Evolutionary conservation across 2,797 vertebrate species (phyloP).

Genomic region (Sebastes paucispinis): DNA sequence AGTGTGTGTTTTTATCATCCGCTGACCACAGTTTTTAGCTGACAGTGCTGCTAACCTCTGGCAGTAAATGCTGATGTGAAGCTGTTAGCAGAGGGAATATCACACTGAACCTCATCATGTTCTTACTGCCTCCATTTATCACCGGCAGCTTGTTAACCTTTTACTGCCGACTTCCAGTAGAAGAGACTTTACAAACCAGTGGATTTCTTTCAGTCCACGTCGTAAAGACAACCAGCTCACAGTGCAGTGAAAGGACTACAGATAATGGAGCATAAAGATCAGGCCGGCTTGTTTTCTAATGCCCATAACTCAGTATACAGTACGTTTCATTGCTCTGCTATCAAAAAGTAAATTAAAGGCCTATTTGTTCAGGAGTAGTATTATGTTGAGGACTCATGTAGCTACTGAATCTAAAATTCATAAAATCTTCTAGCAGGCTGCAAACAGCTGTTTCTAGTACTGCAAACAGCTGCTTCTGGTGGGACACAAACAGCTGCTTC

Average conservation of each 20-base stretch:
- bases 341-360: constrained; percentile 48
- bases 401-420: constrained; percentile 10
- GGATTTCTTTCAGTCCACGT: constrained; percentile 30
- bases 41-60: constrained; percentile 49
- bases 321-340: constrained; percentile 37
- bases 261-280: constrained; percentile 63
- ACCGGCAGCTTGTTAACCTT: constrained; percentile 62
- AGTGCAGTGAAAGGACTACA: constrained; percentile 16
- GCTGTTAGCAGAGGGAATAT: constrained; percentile 57
- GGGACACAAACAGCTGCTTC: no score
- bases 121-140: constrained; percentile 58
- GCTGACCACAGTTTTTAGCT: constrained; percentile 39
- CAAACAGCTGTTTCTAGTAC: no score
- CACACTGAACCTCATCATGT: constrained; percentile 44
- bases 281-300: constrained; percentile 48
- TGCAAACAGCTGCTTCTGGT: no score
- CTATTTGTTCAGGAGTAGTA: constrained; percentile 37
- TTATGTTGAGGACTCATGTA: constrained; percentile 1
- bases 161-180: constrained; percentile 52
- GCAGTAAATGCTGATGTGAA: constrained; percentile 55
- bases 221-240: constrained; percentile 38
- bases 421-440: neutral
- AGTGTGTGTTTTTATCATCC: constrained; percentile 11
- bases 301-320: constrained; percentile 35
- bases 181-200: constrained; percentile 54